Conservation (phyloP, 2,888 invertebrate species). For the Dastarcus helophoroides region DNA sequence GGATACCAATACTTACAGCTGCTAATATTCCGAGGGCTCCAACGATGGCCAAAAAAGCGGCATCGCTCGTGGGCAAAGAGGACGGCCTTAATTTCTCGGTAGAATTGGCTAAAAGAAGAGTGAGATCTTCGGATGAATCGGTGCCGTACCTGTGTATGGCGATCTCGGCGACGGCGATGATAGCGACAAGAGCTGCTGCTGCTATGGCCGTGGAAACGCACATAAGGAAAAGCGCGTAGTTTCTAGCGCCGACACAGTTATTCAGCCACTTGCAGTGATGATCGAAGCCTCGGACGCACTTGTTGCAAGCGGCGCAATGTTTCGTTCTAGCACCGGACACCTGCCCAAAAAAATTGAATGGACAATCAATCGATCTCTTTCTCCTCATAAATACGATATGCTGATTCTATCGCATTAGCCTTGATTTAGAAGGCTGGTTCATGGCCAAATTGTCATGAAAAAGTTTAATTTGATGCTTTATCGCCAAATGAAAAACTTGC, state of each 20-base stretch:
- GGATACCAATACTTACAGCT: too few relatives aligned
- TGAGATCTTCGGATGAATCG: conserved; percentile 15
- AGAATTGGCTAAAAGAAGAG: conserved; percentile 12
- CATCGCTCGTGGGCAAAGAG: conserved; percentile 41
- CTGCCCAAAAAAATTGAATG: too few relatives aligned
- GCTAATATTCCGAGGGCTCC: conserved; percentile 56
- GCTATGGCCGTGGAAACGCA: conserved; percentile 69
- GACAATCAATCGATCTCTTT: too few relatives aligned
- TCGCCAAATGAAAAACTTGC: too few relatives aligned
- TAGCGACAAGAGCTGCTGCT: conserved; percentile 57
- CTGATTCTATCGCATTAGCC: too few relatives aligned
- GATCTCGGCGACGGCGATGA: conserved; percentile 58
- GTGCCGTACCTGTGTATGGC: conserved; percentile 9
- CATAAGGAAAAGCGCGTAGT: conserved; percentile 75
- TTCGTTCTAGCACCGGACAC: conserved; percentile 62
- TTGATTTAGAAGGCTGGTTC: too few relatives aligned
- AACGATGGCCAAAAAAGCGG: conserved; percentile 48
- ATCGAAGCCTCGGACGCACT: conserved; percentile 90
- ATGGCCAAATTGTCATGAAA: too few relatives aligned
- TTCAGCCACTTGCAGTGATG: conserved; percentile 99
- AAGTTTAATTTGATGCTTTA: too few relatives aligned
- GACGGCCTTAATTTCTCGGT: conserved; percentile 16
- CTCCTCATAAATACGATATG: too few relatives aligned
- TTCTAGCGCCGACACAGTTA: conserved; percentile 87
- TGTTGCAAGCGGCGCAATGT: conserved; percentile 94